phyloP scores from a whole-genome alignment of 2,113 vertebrate genomes.

The Ophthalmolycus amberensis region DNA sequence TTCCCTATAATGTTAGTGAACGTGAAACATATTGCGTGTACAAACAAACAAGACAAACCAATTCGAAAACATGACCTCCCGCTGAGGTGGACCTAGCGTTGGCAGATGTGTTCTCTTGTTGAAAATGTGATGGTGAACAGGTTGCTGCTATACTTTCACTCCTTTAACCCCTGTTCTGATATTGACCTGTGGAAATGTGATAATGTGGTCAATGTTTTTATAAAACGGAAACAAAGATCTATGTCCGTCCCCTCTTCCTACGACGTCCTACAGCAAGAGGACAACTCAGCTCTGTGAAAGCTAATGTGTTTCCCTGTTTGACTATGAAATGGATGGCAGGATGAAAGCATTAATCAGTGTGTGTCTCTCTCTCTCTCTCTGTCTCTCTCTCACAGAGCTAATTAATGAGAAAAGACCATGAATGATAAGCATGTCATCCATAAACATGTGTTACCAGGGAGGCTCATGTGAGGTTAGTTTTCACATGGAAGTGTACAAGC shows the following conservation, averaged over 20 bases:
- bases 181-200: not conserved
- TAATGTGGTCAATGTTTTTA: not conserved
- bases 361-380: not conserved
- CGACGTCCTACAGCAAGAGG: not conserved
- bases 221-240: not conserved
- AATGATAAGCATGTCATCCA: conserved; percentile 60
- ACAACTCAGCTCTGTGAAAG: not conserved
- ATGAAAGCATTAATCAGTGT: conserved; percentile 32
- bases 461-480: conserved; percentile 12
- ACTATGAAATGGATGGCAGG: conserved; percentile 22
- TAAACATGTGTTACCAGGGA: conserved; percentile 48
- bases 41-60: too few relatives aligned
- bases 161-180: not conserved
- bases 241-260: not conserved
- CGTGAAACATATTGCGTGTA: too few relatives aligned
- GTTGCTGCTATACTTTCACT: not conserved
- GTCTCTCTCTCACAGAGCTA: not conserved
- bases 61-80: too few relatives aligned
- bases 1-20: too few relatives aligned
- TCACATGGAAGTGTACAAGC: too few relatives aligned
- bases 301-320: not conserved
- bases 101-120: not conserved
- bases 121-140: not conserved
- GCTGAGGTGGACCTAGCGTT: too few relatives aligned
- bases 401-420: conserved; percentile 55